Conservation (phyloP, 2,113 vertebrate species). For the Pelmatolapia mariae region DNA sequence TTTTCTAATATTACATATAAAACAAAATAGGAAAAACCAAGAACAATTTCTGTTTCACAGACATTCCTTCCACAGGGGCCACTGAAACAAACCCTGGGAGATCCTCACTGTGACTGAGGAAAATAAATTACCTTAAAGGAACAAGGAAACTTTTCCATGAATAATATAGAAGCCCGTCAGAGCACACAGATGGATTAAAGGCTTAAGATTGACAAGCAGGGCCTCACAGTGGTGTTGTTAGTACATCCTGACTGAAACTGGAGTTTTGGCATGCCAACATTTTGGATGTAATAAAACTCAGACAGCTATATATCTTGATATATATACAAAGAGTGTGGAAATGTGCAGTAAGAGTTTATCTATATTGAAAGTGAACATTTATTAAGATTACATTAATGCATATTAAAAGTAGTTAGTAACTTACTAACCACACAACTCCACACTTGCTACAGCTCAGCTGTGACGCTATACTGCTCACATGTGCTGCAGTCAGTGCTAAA, state of each 20-base stretch:
- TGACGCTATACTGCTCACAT: fast-evolving
- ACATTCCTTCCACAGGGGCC: slow-evolving; percentile 1
- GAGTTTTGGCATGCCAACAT: neutral
- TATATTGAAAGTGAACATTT: neutral
- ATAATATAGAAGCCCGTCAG: slow-evolving; percentile 43
- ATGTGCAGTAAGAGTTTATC: neutral
- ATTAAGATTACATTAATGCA: neutral
- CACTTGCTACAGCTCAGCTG: neutral
- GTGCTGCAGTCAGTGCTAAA: neutral
- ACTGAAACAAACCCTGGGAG: neutral
- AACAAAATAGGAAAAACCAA: neutral
- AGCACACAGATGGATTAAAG: slow-evolving; percentile 48
- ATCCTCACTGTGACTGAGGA: neutral
- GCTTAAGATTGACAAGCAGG: slow-evolving; percentile 33
- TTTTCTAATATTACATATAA: neutral
- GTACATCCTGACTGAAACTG: neutral
- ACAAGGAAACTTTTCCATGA: slow-evolving; percentile 29
- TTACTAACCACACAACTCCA: neutral
- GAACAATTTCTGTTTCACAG: neutral
- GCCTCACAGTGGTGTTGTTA: slow-evolving; percentile 34
- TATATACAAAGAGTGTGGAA: neutral
- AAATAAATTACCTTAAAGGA: slow-evolving; percentile 37
- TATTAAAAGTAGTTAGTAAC: neutral
- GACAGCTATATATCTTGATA: neutral
- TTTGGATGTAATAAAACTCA: neutral